Percentiles rank a stretch among this genome's conserved stretches.
Conservation (phyloP, 2,113 vertebrate genomes). For the Cyanoliseus patagonus region DNA sequence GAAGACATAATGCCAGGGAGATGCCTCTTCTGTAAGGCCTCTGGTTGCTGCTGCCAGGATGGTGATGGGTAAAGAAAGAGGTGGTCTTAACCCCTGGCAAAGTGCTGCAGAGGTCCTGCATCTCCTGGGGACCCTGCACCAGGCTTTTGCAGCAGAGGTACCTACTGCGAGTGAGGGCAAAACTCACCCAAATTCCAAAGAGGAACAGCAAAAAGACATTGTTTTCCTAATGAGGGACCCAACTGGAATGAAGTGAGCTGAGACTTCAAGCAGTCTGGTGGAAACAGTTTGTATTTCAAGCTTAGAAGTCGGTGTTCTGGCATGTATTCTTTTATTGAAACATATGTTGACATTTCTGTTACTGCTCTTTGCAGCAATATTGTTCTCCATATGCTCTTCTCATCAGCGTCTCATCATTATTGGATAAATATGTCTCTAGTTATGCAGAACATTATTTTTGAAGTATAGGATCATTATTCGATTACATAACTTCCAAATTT, state of each 20-base stretch:
- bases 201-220: background rate
- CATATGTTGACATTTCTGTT: background rate
- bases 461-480: constrained; percentile 22
- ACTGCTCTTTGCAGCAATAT: background rate
- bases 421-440: constrained; percentile 28
- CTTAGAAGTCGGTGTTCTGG: background rate
- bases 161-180: background rate
- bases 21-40: background rate
- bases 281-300: constrained; percentile 3
- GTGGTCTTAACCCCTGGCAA: background rate
- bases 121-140: background rate
- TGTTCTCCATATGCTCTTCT: constrained; percentile 32
- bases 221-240: background rate
- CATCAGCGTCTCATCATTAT: background rate
- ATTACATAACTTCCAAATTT: constrained; percentile 34
- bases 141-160: background rate
- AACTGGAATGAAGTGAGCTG: background rate
- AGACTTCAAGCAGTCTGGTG: background rate
- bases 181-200: background rate
- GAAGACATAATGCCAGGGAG: background rate
- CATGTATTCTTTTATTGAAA: background rate
- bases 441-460: constrained; percentile 30
- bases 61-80: background rate
- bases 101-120: background rate
- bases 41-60: accelerated